Conservation (phyloP, 2,113 vertebrate genomes). For the Eleginops maclovinus region DNA sequence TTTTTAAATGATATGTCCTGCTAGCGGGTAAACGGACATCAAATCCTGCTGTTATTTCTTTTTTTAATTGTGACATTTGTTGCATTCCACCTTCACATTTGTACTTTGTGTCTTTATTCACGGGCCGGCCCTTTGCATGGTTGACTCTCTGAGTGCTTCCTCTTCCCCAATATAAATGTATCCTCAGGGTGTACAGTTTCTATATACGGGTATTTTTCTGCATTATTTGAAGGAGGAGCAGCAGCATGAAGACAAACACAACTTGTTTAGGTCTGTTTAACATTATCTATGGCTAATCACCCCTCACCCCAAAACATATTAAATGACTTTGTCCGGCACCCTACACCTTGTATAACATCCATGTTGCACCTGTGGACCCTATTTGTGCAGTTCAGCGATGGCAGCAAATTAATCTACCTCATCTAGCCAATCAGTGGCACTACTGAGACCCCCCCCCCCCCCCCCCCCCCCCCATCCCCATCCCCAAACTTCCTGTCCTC, state of each 20-base stretch:
- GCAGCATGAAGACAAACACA: conserved; percentile 14
- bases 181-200: conserved; percentile 85
- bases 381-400: conserved; percentile 10
- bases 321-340: not conserved
- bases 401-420: conserved; percentile 81
- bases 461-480: not conserved
- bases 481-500: conserved; percentile 3
- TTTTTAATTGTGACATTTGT: not conserved
- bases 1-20: conserved; percentile 35
- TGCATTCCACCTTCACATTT: conserved; percentile 27
- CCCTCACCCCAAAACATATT: not conserved
- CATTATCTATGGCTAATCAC: not conserved
- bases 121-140: conserved; percentile 14
- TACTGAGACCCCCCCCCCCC: conserved; percentile 23
- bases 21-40: conserved; percentile 37
- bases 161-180: conserved; percentile 58
- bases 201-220: conserved; percentile 86
- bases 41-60: conserved; percentile 7
- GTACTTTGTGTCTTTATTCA: conserved; percentile 25
- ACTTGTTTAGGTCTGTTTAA: too few species aligned
- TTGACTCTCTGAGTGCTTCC: conserved; percentile 59
- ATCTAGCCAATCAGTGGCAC: conserved; percentile 60
- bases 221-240: conserved; percentile 64
- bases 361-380: not conserved
- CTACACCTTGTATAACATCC: not conserved